Base-by-base conservation (phyloP, 2,113 vertebrate species). In the Lepidothrix coronata region DNA sequence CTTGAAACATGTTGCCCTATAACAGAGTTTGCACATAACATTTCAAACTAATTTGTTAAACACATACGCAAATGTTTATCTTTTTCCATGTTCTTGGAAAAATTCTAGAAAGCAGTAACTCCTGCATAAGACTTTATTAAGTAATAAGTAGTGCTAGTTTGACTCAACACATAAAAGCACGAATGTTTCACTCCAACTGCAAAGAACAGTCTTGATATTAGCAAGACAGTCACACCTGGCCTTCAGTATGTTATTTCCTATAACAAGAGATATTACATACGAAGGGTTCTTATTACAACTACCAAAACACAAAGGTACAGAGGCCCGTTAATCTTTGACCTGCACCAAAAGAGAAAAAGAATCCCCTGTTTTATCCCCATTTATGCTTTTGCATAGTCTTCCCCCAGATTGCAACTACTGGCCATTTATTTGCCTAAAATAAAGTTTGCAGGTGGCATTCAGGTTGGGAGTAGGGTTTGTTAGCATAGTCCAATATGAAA, bases 1-100 rank as follows among this genome's bases (percentile, higher is more conserved):
- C 99, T 97, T 99, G 99, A 97, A 99, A 99, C 58, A 99, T 25
- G 14, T 99, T 99, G 51, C 99, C 99, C 99, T 99, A 58, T 11
- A 93, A 96, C 8, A 67, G 52, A 92, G 33, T 91, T 92, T 63
- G 51, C 59, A 95, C 13, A 18, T 8, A 44, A 49, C 33, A 68
- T 63, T 88, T 92, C 15, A 33, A 77, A 93, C 31, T 57, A 1
- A 70, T 54, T 70, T 70, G 41, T 81, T 82, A 5, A 79, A 41
- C 15, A 58, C 8, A 21, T 13, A 58, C 0, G 44, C 20, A 54
- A 33, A 37, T 1, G 0, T 52, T 39, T 49, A 22, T 30, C 12
- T 58, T 65, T 31, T 62, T 22, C 15, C 17, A 31, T 2, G 3
- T 33, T 76, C 30, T 48, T 39, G 20, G 24, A 88, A 67, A 87